Percentiles rank a stretch among this genome's conserved stretches.
These are phyloP conservation scores for Prionailurus viverrinus DNA, from an alignment of 2,113 vertebrate genomes.

Conservation along the genomic window DNA sequence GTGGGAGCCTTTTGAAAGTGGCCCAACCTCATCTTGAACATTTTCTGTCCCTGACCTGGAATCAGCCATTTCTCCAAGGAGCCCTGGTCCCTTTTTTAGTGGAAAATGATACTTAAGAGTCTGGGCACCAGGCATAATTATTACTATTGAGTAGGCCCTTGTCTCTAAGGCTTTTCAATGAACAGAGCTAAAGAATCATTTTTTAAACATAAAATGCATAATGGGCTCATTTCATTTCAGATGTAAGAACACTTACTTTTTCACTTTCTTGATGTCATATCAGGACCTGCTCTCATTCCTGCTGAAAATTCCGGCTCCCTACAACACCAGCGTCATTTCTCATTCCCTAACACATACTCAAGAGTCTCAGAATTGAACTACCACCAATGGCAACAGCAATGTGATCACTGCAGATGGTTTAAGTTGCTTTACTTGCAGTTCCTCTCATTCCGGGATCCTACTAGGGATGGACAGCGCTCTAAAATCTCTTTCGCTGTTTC, in stretches of 20 bases:
- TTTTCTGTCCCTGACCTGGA: conserved; percentile 24
- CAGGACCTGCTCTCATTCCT: background rate
- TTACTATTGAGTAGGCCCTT: background rate
- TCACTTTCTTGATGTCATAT: background rate
- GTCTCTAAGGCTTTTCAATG: conserved; percentile 31
- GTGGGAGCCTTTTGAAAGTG: background rate
- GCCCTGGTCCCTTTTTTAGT: background rate
- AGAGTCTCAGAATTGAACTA: background rate
- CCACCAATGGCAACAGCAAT: background rate
- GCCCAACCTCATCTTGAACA: background rate
- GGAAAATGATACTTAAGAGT: conserved; percentile 38
- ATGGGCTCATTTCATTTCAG: conserved; percentile 44
- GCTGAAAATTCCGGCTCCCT: background rate
- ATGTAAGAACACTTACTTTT: background rate
- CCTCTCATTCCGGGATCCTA: background rate
- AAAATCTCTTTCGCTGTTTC: conserved; percentile 31
- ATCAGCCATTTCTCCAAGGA: conserved; percentile 5
- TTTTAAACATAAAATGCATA: conserved; percentile 11
- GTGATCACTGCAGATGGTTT: background rate
- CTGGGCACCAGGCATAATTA: background rate
- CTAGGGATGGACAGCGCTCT: background rate
- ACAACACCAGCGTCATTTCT: background rate
- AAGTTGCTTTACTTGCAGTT: background rate
- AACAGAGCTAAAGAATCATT: background rate
- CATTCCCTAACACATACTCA: background rate